Base-by-base conservation (phyloP, 2,797 vertebrate genomes). In the Chelonia mydas region DNA sequence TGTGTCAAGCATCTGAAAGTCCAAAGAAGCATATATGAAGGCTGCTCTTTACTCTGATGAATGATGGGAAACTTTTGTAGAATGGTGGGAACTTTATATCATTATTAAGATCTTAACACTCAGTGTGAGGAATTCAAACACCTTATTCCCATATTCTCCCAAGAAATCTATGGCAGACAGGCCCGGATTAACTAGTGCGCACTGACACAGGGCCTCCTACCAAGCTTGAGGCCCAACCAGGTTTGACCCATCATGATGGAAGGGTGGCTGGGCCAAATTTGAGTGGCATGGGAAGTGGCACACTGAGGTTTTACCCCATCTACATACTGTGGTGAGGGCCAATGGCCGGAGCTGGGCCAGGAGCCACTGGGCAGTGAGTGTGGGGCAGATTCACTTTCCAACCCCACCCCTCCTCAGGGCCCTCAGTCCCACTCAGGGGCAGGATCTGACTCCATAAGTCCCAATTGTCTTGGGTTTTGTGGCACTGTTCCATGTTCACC, bases 51-150 rank as follows among this genome's bases (percentile, higher is more conserved):
- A 45, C 57, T 85, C 85, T 54, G 55, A 77, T 31, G 28, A 23
- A 37, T 1, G 31, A 47, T 25, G 16, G 4, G 7, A 65, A 13
- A 41, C 31, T 68, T 6, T 31, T 15, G 2, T 53, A 54, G 3
- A 25, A 11, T 15, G 53, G 27, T 4, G 31, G 79, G 80, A 93
- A 15, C 16, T 33, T 0, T 0, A 1, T 11, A 11, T 31, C 92
- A 54, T 7, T 0, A 1, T 45, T 84, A 78, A 92, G 50, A 33
- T 88, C 49, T 74, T 7, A 6, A 27, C 10, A 23, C 45, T 41
- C 84, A 88, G 45, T 33, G 6, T 0, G 0, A 45, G 0, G 7
- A 21, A 3, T n/a, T 84, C 74, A 1, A 3, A 31, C 81, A 31
- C 45, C 16, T 61, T 27, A 23, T 16, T n/a, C 61, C 65, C 65